Evolutionary conservation across 2,888 invertebrate genomes (phyloP).

Genomic region (Campopleginae sp.): DNA sequence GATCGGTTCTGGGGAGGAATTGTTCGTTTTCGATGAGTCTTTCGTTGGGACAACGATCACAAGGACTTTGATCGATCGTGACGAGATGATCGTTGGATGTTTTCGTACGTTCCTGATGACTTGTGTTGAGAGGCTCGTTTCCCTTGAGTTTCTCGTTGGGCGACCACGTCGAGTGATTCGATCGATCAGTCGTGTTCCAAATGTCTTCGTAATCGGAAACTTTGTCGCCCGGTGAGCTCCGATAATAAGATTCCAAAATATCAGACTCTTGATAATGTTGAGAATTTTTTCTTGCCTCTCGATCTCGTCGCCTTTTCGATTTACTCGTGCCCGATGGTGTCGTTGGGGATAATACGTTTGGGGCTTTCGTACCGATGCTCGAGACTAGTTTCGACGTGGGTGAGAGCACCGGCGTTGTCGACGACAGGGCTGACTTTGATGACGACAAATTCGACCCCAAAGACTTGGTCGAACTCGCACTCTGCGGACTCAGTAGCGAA

Average conservation of each 20-base stretch:
- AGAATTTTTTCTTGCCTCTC: constrained; percentile 83
- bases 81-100: constrained; percentile 75
- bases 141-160: constrained; percentile 77
- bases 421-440: constrained; percentile 62
- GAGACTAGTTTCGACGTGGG: constrained; percentile 78
- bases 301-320: constrained; percentile 80
- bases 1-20: constrained; percentile 72
- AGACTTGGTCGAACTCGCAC: constrained; percentile 80
- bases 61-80: constrained; percentile 72
- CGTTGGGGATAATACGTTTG: constrained; percentile 80
- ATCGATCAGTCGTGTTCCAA: constrained; percentile 87
- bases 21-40: constrained; percentile 71
- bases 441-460: constrained; percentile 78
- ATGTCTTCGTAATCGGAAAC: constrained; percentile 98
- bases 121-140: constrained; percentile 70
- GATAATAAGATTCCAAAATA: constrained; percentile 94
- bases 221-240: constrained; percentile 95
- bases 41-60: constrained; percentile 74
- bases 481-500: constrained; percentile 81
- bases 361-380: constrained; percentile 74
- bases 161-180: constrained; percentile 81
- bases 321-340: constrained; percentile 82
- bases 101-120: constrained; percentile 70
- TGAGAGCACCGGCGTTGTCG: constrained; percentile 78
- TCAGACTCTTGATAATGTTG: constrained; percentile 89